Evolutionary conservation across 2,888 invertebrate genomes (phyloP).

Genomic region (Neelides folsomi): DNA sequence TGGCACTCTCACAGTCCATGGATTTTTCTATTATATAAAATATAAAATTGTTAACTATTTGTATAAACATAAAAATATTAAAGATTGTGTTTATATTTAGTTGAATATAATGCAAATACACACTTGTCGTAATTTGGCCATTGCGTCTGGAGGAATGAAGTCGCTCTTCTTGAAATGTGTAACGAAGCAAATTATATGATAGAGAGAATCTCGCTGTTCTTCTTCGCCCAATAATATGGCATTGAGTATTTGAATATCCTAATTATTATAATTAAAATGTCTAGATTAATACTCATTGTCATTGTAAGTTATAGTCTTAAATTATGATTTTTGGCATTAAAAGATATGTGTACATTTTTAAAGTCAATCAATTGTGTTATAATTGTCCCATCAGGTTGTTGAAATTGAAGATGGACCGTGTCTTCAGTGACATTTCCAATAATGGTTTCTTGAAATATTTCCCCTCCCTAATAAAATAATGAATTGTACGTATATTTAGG

Average conservation of each 20-base stretch:
- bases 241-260: slow-evolving; percentile 88
- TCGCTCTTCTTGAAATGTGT: slow-evolving; percentile 71
- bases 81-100: neutral
- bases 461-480: slow-evolving; percentile 61
- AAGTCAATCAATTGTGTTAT: slow-evolving; percentile 88
- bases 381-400: slow-evolving; percentile 77
- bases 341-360: slow-evolving; percentile 57
- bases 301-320: too few relatives aligned
- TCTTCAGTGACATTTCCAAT: slow-evolving; percentile 81
- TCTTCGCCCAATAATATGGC: slow-evolving; percentile 80
- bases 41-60: neutral
- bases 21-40: slow-evolving; percentile 48
- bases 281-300: too few relatives aligned
- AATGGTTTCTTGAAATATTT: slow-evolving; percentile 83
- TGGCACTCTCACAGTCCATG: slow-evolving; percentile 71
- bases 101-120: neutral
- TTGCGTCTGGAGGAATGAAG: slow-evolving; percentile 90
- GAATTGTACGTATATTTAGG: too few relatives aligned
- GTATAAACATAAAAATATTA: neutral
- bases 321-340: neutral
- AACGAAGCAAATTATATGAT: slow-evolving; percentile 82
- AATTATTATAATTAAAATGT: too few relatives aligned
- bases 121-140: slow-evolving; percentile 86
- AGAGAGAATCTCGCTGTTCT: slow-evolving; percentile 75
- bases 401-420: slow-evolving; percentile 74